These are phyloP conservation scores for Condylura cristata DNA, from an alignment of 2,113 vertebrate species.

Conservation along the genomic window DNA sequence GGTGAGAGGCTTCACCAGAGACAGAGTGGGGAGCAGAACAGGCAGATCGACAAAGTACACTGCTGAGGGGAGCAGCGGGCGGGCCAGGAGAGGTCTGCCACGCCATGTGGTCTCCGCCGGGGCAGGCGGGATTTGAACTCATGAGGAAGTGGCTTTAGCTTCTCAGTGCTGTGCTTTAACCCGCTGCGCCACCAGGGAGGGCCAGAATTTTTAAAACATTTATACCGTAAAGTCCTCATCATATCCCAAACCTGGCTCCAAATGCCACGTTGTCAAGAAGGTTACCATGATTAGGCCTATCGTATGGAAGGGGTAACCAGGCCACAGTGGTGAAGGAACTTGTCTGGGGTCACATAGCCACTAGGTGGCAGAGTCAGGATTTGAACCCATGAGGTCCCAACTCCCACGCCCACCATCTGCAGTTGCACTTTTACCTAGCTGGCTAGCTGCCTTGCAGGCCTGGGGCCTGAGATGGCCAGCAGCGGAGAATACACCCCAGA, in stretches of 20 bases:
- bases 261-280: neutral
- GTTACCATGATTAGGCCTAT: neutral
- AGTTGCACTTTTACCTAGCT: neutral
- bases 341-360: neutral
- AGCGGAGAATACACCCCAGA: accelerated
- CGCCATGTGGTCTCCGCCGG: too few species aligned
- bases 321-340: neutral
- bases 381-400: neutral
- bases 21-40: too few species aligned
- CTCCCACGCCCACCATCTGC: too few species aligned
- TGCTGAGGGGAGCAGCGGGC: too few species aligned
- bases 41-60: too few species aligned
- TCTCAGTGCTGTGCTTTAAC: too few species aligned
- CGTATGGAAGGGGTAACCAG: neutral
- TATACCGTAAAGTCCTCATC: neutral
- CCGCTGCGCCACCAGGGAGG: too few species aligned
- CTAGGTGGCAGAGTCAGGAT: neutral
- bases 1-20: too few species aligned
- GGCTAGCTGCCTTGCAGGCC: neutral
- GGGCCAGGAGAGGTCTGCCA: too few species aligned
- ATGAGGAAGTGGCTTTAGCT: too few species aligned
- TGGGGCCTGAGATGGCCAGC: neutral
- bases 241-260: neutral
- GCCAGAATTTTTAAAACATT: neutral
- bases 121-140: too few species aligned